These are phyloP conservation scores for Notothenia coriiceps DNA, from an alignment of 2,113 vertebrate genomes.

Conservation along the genomic window DNA sequence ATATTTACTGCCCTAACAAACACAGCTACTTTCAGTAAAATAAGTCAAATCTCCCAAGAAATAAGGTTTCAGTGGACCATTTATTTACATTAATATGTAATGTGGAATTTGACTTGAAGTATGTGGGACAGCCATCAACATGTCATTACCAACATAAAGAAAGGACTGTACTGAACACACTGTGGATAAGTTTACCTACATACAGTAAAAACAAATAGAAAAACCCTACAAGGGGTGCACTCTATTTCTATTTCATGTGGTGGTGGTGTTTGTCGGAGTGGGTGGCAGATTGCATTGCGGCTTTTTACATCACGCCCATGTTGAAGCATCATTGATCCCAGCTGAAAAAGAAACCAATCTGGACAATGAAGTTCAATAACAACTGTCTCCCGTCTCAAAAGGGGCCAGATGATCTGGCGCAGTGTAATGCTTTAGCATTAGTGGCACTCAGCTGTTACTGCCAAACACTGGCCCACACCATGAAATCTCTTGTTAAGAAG, in stretches of 20 bases:
- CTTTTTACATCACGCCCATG: constrained; percentile 92
- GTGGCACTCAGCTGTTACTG: constrained; percentile 96
- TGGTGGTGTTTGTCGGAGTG: constrained; percentile 79
- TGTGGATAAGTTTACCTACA: background rate
- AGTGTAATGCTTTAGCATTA: constrained; percentile 93
- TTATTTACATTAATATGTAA: background rate
- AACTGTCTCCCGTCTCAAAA: constrained; percentile 91
- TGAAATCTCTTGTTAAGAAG: constrained; percentile 99
- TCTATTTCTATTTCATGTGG: constrained; percentile 65
- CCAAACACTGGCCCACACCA: constrained; percentile 93
- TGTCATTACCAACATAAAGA: background rate
- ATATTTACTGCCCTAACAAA: too few species aligned
- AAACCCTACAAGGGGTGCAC: background rate
- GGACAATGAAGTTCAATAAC: constrained; percentile 99
- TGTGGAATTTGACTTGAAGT: background rate
- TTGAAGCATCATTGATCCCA: constrained; percentile 97
- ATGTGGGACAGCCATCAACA: background rate
- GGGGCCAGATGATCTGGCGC: constrained; percentile 88
- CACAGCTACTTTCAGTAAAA: too few species aligned
- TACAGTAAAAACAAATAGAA: constrained; percentile 12
- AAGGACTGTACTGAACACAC: background rate
- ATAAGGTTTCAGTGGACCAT: too few species aligned
- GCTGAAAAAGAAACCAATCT: constrained; percentile 91
- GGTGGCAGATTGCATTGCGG: constrained; percentile 87
- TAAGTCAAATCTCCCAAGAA: too few species aligned